A percentile compares a stretch with the other conserved stretches of the same genome.
These are phyloP conservation scores for Cryptoprocta ferox DNA, from an alignment of 2,797 vertebrate species.

Conservation along the genomic window DNA sequence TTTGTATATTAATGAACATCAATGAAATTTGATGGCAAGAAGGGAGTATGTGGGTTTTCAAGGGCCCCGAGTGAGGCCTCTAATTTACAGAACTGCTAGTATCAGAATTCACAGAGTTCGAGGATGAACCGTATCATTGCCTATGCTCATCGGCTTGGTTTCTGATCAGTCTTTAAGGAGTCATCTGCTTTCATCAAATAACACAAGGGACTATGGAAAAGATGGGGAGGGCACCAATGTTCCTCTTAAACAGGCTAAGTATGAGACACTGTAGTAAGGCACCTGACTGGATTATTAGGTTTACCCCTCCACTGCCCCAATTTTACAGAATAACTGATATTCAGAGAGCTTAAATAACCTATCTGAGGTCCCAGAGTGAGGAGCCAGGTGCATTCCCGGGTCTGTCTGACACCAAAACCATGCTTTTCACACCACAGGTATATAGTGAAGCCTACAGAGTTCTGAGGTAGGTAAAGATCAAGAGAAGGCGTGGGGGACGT, in stretches of 20 bases:
- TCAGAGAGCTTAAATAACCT: neutral
- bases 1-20: neutral
- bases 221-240: neutral
- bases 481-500: neutral
- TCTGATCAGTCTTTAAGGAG: neutral
- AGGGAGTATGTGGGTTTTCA: neutral
- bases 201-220: neutral
- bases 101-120: neutral
- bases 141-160: neutral
- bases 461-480: neutral
- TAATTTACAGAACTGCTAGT: neutral
- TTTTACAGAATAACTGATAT: neutral
- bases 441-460: neutral
- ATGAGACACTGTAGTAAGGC: neutral
- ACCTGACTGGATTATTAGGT: neutral
- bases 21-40: neutral
- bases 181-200: slow-evolving; percentile 18
- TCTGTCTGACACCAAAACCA: neutral
- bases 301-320: neutral
- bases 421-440: neutral
- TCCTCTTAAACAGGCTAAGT: neutral
- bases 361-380: neutral
- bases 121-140: neutral
- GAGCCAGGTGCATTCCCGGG: neutral
- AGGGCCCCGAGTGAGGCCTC: neutral